Evolutionary conservation across 2,888 invertebrate species (phyloP), one percentile per base, ranked within the genome.

Genomic region (Heliconius ethilla): DNA sequence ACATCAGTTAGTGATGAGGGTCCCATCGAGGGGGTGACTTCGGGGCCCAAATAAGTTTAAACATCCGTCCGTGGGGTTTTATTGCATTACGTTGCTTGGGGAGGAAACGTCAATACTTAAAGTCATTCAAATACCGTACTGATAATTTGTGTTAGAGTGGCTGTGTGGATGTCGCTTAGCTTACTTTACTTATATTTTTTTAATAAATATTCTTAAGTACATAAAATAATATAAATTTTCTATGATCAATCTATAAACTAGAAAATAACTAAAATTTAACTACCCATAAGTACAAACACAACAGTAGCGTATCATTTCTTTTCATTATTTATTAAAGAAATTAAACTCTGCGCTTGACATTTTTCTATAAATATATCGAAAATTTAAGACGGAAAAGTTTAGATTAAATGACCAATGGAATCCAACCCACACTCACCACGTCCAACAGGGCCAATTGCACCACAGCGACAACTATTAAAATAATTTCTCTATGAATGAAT

Each of bases 11-110:
- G n/a, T 33, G 55, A 70, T 70, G 70, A 67, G 59, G 73, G 78
- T 66, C 70, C 73, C 66, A 69, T 76, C 76, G 75, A 59, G 67
- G 76, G 81, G 80, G 79, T 75, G 80, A 72, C 66, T 81, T 79
- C 79, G 79, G 81, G 81, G 81, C 79, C 80, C 78, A 83, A 84
- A 83, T 84, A 83, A 83, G 82, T 84, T 84, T 83, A 83, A 83
- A 84, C 83, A 84, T 84, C 83, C 83, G 83, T 78, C 76, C 75
- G 82, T 79, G 82, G 80, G 81, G 80, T 79, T 79, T 84, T 83
- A 84, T 83, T 84, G 82, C 82, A 83, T 84, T 84, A 83, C 78
- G 70, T 63, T 77, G 66, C 75, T 76, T 76, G 78, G 83, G 83
- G 82, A 81, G 78, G 76, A 82, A 72, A 80, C 70, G 70, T 67